Evolutionary conservation across 2,797 vertebrate species (phyloP).

Genomic region (Rhynchotus rufescens): DNA sequence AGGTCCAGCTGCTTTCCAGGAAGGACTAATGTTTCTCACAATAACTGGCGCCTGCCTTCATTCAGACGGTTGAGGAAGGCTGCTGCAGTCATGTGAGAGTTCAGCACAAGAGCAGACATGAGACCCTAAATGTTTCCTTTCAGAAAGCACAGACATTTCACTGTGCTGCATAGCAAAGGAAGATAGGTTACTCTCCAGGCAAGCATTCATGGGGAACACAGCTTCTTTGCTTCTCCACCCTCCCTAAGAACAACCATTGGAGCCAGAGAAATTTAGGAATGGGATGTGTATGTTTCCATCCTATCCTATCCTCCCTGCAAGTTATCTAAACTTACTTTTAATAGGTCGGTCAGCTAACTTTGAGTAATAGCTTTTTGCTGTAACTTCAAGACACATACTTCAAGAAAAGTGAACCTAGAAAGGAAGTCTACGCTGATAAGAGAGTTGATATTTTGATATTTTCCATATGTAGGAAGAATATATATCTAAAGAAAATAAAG

Average conservation of each 20-base stretch:
- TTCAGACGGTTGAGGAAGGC: background rate
- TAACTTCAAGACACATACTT: conserved; percentile 51
- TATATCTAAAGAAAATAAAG: background rate
- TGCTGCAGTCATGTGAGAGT: background rate
- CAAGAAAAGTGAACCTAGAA: conserved; percentile 64
- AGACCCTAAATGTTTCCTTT: background rate
- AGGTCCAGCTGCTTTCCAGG: background rate
- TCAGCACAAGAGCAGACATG: background rate
- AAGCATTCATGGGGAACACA: background rate
- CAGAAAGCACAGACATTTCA: background rate
- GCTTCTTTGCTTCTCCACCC: background rate
- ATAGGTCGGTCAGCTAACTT: conserved; percentile 52
- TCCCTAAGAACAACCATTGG: background rate
- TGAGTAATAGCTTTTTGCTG: conserved; percentile 65
- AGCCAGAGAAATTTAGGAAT: background rate
- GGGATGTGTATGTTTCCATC: background rate
- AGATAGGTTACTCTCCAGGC: background rate
- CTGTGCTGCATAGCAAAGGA: background rate
- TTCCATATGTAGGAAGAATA: conserved; percentile 53
- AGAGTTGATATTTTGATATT: conserved; percentile 59
- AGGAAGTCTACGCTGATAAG: conserved; percentile 65
- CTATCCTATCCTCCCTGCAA: background rate
- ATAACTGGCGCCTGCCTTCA: background rate
- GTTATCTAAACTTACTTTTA: conserved; percentile 63
- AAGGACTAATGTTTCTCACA: background rate